Evolutionary conservation across 37 sponge, comb jelly and placozoan species (phyloP).

Genomic region (Amphimedon queenslandica): DNA sequence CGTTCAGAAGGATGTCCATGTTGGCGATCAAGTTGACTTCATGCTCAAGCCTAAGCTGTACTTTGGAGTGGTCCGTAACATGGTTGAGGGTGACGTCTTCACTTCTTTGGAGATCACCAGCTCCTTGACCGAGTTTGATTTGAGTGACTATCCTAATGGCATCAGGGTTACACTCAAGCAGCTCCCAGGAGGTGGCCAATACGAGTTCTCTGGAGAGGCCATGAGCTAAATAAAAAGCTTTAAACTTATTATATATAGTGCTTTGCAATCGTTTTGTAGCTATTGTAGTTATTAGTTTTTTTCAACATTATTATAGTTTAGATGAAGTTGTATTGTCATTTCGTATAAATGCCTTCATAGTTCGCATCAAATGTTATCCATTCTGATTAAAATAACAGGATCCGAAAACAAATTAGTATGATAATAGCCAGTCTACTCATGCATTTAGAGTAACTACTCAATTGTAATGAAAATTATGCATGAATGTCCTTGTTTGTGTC

Average conservation of each 20-base stretch:
- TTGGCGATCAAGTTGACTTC: background rate
- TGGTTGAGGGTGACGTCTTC: background rate
- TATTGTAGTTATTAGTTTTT: too few relatives aligned
- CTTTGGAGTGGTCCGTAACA: background rate
- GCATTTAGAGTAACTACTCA: too few relatives aligned
- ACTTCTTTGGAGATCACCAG: background rate
- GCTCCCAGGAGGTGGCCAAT: background rate
- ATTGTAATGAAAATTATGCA: too few relatives aligned
- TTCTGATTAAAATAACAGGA: too few relatives aligned
- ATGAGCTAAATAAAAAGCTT: background rate
- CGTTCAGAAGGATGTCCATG: background rate
- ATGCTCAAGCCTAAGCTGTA: background rate
- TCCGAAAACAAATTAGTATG: too few relatives aligned
- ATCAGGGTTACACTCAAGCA: background rate
- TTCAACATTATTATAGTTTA: too few relatives aligned
- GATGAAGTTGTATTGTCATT: too few relatives aligned
- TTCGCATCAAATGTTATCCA: too few relatives aligned
- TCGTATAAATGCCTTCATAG: too few relatives aligned
- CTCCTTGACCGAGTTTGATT: background rate
- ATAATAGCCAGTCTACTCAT: too few relatives aligned
- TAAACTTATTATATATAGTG: background rate
- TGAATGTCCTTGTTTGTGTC: too few relatives aligned
- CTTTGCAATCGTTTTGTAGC: background rate
- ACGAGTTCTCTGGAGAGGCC: background rate
- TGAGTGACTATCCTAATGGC: background rate